phyloP scores from a whole-genome alignment of 1,140 invertebrate species.

The Drosophila sturtevanti region DNA sequence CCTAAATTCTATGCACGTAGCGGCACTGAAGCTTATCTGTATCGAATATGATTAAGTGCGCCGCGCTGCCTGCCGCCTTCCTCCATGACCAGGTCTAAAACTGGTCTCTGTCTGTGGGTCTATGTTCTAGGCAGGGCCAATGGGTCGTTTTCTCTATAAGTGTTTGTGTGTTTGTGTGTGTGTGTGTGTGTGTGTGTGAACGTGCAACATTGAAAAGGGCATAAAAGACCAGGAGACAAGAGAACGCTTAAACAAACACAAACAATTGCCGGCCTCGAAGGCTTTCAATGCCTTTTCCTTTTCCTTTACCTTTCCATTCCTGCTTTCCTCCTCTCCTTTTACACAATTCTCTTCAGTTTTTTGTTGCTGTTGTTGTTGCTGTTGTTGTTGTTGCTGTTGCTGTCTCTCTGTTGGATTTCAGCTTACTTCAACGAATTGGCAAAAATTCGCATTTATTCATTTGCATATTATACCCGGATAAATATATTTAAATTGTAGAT shows the following conservation, averaged over 20 bases:
- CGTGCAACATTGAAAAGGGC: conserved; percentile 76
- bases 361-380: no score
- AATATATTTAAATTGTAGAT: conserved; percentile 17
- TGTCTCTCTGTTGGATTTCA: conserved; percentile 1
- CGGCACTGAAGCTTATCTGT: conserved; percentile 79
- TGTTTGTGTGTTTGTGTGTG: not conserved
- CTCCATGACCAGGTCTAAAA: conserved; percentile 29
- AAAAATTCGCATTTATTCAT: conserved; percentile 5
- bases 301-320: not conserved
- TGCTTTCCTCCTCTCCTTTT: not conserved
- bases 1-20: conserved; percentile 79
- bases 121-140: conserved; percentile 22
- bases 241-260: conserved; percentile 70
- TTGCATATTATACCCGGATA: conserved; percentile 14
- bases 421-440: not conserved
- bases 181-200: conserved; percentile 33
- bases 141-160: not conserved
- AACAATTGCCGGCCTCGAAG: conserved; percentile 33
- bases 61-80: conserved; percentile 71
- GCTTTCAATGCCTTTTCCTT: conserved; percentile 25
- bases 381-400: no score
- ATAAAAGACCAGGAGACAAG: conserved; percentile 49
- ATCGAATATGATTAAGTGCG: conserved; percentile 81
- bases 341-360: not conserved
- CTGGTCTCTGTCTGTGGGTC: conserved; percentile 5